Percentiles rank a stretch among this genome's conserved stretches.
Conservation (phyloP, 2,113 vertebrate species). For the Candoia aspera region DNA sequence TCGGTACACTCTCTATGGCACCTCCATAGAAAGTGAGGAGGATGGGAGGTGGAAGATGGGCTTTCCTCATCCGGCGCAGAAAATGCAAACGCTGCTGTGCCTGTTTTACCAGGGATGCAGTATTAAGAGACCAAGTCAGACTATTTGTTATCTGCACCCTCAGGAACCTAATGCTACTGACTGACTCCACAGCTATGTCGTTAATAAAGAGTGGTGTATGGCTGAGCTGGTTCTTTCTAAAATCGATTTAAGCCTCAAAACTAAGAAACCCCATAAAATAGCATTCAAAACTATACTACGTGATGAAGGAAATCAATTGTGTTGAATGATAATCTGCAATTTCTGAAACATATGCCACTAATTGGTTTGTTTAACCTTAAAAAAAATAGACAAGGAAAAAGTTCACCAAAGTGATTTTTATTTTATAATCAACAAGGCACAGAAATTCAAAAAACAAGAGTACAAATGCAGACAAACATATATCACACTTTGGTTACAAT, state of each 20-base stretch:
- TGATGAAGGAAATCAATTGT: not conserved
- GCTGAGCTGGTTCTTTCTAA: too few relatives aligned
- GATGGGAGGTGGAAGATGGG: too few relatives aligned
- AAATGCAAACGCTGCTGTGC: too few relatives aligned
- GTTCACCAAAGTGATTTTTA: slow-evolving; percentile 58
- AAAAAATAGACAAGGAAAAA: not conserved
- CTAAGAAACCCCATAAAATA: not conserved
- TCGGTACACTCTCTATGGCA: too few relatives aligned
- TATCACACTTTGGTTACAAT: slow-evolving; percentile 53
- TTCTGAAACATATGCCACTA: not conserved
- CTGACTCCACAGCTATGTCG: too few relatives aligned
- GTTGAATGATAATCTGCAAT: not conserved
- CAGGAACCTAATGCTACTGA: too few relatives aligned
- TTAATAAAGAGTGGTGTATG: too few relatives aligned
- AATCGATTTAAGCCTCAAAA: not conserved
- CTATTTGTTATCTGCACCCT: too few relatives aligned
- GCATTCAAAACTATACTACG: not conserved
- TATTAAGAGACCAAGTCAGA: too few relatives aligned
- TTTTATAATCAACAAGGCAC: slow-evolving; percentile 70
- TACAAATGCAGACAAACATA: slow-evolving; percentile 43
- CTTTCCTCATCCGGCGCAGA: too few relatives aligned
- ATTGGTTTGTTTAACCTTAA: not conserved
- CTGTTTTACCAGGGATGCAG: too few relatives aligned
- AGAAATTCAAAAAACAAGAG: slow-evolving; percentile 64
- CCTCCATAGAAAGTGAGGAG: too few relatives aligned